Conservation (phyloP, 2,797 vertebrate species). For the Sebastes matsubarae region DNA sequence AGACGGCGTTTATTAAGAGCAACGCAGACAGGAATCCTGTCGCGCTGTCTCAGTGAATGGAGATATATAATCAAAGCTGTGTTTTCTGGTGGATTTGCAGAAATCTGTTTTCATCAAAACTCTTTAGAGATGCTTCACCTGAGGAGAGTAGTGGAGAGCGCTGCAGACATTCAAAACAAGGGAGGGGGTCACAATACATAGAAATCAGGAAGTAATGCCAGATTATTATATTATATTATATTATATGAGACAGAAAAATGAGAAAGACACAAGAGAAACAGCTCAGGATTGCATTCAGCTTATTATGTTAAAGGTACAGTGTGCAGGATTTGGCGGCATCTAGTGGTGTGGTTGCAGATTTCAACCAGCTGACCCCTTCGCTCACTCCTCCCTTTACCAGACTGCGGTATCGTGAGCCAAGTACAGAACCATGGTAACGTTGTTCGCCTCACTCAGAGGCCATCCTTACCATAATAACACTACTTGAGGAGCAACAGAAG, state of each 20-base stretch:
- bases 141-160: neutral
- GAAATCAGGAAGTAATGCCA: slow-evolving; percentile 31
- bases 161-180: slow-evolving; percentile 33
- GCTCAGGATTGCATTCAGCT: neutral
- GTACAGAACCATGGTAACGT: too few species aligned
- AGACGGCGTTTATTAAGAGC: neutral
- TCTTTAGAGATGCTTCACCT: slow-evolving; percentile 56
- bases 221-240: too few species aligned
- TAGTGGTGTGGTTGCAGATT: too few species aligned
- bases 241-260: neutral
- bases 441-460: too few species aligned
- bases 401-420: too few species aligned
- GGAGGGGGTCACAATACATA: neutral
- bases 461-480: too few species aligned
- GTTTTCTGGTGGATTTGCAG: slow-evolving; percentile 76
- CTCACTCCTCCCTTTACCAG: too few species aligned
- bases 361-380: too few species aligned
- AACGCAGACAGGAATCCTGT: slow-evolving; percentile 29
- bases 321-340: too few species aligned
- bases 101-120: slow-evolving; percentile 78
- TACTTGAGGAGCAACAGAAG: too few species aligned
- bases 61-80: slow-evolving; percentile 69
- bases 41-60: slow-evolving; percentile 4
- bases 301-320: neutral
- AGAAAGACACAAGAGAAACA: neutral